Evolutionary conservation across 2,797 vertebrate genomes (phyloP), one percentile per base, ranked within the genome.

Genomic region (Lacerta agilis): DNA sequence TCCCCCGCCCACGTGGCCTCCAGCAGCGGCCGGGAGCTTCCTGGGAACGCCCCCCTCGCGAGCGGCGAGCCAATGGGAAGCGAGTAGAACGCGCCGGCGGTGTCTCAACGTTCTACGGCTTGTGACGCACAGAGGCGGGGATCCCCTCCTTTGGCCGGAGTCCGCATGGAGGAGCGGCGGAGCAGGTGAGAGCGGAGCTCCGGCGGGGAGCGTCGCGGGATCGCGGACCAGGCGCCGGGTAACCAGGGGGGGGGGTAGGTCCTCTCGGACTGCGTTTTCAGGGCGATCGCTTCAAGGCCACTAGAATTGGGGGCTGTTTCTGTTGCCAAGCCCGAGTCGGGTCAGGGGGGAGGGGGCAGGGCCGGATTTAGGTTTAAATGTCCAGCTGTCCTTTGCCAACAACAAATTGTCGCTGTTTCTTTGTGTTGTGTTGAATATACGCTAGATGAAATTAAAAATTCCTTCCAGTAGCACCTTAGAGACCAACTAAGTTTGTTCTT

Each of bases 101-200:
- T 1, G 49, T 49, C 8, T 13, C 78, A 17, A 4, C 38, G 13
- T 64, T 79, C 45, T 0, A 13, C 2, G 8, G 33, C 38, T 13
- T 13, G 69, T 43, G n/a, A 29, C 5, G 41, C 4, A 0, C 27
- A 3, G 9, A 11, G 38, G 25, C 8, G 8, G 8, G 8, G 6
- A 3, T 17, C 41, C 13, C 80, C 36, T 55, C 61, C 27, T 69
- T 69, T 0, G 66, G 20, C 23, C 66, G 2, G 66, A 69, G 27
- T 69, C 66, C 25, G 11, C 27, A 11, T 23, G 8, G 17, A 7
- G 8, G 17, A 7, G 2, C 67, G 2, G 67, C 8, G 69, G 13
- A 11, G 27, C 69, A 27, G 8, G 9, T 20, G 23, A 5, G 67
- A 29, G 67, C 3, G 2, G 27, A 0, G 27, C 27, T n/a, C 2